phyloP scores from a whole-genome alignment of 2,888 invertebrate species.

The Nemotelus nigrinus region DNA sequence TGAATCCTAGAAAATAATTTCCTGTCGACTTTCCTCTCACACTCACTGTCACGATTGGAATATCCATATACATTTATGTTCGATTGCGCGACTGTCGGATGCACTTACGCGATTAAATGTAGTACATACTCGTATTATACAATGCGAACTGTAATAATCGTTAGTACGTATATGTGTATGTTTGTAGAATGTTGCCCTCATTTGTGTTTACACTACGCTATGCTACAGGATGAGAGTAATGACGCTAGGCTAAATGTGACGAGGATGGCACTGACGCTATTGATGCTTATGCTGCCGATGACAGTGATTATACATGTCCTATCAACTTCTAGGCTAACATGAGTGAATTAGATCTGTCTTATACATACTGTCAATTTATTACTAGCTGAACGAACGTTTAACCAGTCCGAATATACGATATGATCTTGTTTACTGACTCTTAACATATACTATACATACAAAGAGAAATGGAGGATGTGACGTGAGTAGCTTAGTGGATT shows the following conservation, averaged over 20 bases:
- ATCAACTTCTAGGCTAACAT: conserved; percentile 23
- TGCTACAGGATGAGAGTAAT: conserved; percentile 13
- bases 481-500: not conserved
- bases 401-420: conserved; percentile 34
- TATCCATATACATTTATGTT: too few relatives aligned
- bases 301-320: conserved; percentile 29
- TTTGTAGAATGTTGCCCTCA: conserved; percentile 29
- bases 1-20: too few relatives aligned
- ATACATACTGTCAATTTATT: conserved; percentile 19
- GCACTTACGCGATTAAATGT: conserved; percentile 28
- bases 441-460: conserved; percentile 26
- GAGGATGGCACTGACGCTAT: conserved; percentile 12
- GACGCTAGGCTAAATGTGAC: not conserved
- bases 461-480: conserved; percentile 2
- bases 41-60: too few relatives aligned
- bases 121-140: not conserved
- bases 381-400: conserved; percentile 16
- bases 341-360: conserved; percentile 13
- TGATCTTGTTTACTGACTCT: conserved; percentile 20
- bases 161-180: conserved; percentile 21
- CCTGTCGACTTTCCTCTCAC: too few relatives aligned
- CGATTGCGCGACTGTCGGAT: not conserved
- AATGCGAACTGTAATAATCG: not conserved
- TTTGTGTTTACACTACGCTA: conserved; percentile 19
- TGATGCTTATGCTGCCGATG: conserved; percentile 17